Conservation (phyloP, 64 coral and sea anemone species). For the Stylophora pistillata region DNA sequence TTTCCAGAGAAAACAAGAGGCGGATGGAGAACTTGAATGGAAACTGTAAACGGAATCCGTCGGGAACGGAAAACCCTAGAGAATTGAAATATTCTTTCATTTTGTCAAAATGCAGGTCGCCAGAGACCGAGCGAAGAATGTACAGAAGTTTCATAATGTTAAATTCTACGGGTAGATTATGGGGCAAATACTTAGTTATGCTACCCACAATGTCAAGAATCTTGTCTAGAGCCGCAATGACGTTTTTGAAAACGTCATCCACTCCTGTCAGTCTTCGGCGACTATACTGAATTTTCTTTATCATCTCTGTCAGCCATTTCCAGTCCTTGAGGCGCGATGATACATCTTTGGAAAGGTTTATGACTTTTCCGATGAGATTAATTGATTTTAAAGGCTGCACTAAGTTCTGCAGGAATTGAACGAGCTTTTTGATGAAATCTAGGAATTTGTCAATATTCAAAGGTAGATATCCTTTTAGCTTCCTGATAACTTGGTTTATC, state of each 20-base stretch:
- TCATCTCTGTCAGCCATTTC: slow-evolving; percentile 22
- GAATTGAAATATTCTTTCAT: slow-evolving; percentile 77
- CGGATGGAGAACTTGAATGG: slow-evolving; percentile 69
- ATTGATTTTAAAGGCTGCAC: slow-evolving; percentile 16
- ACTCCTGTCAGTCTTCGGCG: slow-evolving; percentile 42
- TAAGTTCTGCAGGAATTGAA: slow-evolving; percentile 64
- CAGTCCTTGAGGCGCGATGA: background rate
- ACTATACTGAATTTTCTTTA: slow-evolving; percentile 58
- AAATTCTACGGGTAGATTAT: slow-evolving; percentile 55
- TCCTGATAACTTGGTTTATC: slow-evolving; percentile 64
- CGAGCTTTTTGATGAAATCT: slow-evolving; percentile 69
- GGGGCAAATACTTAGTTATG: slow-evolving; percentile 64
- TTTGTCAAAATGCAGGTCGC: slow-evolving; percentile 55
- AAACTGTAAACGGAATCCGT: slow-evolving; percentile 63
- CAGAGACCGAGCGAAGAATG: slow-evolving; percentile 30
- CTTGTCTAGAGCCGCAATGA: slow-evolving; percentile 45
- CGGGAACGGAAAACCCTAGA: slow-evolving; percentile 52
- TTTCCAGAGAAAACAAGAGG: slow-evolving; percentile 67
- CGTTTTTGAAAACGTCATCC: slow-evolving; percentile 51
- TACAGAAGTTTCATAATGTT: slow-evolving; percentile 64
- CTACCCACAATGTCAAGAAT: slow-evolving; percentile 40
- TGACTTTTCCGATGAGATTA: slow-evolving; percentile 36
- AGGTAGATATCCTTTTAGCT: slow-evolving; percentile 61
- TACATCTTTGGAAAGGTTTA: slow-evolving; percentile 44
- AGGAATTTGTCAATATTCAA: slow-evolving; percentile 52